phyloP scores from a whole-genome alignment of 2,888 invertebrate genomes.

The Meteorus colon region DNA sequence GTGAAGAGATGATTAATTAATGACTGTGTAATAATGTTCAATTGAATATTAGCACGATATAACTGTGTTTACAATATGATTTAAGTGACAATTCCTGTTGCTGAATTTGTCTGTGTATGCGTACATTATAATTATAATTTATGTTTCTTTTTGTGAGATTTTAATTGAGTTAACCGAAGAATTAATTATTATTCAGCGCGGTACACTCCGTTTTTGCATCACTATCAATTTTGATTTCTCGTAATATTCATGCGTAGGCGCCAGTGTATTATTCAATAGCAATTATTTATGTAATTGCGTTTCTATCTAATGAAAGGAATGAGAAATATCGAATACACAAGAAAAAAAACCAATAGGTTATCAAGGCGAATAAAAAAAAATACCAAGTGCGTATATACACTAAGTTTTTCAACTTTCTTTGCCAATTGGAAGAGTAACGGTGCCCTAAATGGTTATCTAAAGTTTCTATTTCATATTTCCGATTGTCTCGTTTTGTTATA shows the following conservation, averaged over 20 bases:
- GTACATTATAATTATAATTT: not conserved
- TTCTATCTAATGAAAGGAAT: slow-evolving; percentile 31
- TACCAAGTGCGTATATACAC: not conserved
- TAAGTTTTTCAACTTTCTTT: not conserved
- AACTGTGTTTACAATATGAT: slow-evolving; percentile 10
- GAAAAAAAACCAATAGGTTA: not conserved
- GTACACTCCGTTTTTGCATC: not conserved
- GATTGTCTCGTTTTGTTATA: not conserved
- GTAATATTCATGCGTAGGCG: slow-evolving; percentile 40
- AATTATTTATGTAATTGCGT: slow-evolving; percentile 40
- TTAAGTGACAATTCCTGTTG: not conserved
- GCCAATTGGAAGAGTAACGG: slow-evolving; percentile 58
- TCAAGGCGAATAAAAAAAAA: not conserved
- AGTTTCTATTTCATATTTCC: slow-evolving; percentile 1
- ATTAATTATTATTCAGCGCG: not conserved
- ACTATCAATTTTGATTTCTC: slow-evolving; percentile 25
- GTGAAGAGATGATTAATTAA: slow-evolving; percentile 11
- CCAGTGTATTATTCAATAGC: slow-evolving; percentile 45
- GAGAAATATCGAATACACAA: not conserved
- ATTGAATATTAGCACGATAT: not conserved
- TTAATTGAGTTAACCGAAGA: not conserved
- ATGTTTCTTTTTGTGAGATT: not conserved
- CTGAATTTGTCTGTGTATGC: not conserved
- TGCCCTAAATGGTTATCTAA: slow-evolving; percentile 64
- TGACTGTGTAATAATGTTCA: not conserved